Evolutionary conservation across 2,797 vertebrate genomes (phyloP).

Genomic region (Danio tinwini): DNA sequence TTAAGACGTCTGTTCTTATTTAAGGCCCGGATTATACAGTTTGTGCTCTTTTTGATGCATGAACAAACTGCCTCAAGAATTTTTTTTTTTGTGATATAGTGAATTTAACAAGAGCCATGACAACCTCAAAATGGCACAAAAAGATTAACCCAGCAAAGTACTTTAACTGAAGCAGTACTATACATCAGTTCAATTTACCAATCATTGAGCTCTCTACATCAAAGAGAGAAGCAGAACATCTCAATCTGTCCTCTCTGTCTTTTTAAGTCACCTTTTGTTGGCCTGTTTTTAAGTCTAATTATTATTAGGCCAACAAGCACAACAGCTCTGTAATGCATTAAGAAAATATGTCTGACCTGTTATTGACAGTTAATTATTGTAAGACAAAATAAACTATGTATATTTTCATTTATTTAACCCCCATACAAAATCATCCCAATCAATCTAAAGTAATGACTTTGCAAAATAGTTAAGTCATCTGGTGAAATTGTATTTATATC

Average conservation of each 20-base stretch:
- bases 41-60: conserved; percentile 42
- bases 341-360: too few species aligned
- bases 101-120: background rate
- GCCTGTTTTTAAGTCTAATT: background rate
- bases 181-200: background rate
- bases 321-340: too few species aligned
- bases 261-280: background rate
- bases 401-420: too few species aligned
- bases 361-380: too few species aligned
- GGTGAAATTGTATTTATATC: too few species aligned
- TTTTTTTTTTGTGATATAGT: conserved; percentile 5
- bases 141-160: background rate
- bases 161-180: background rate
- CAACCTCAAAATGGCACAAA: background rate
- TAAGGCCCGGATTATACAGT: conserved; percentile 26
- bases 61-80: conserved; percentile 22
- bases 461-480: too few species aligned
- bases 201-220: background rate
- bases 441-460: too few species aligned
- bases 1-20: conserved; percentile 34
- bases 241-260: conserved; percentile 7
- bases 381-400: too few species aligned
- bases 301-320: too few species aligned
- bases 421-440: too few species aligned
- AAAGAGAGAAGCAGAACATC: conserved; percentile 6